Base-by-base conservation (phyloP, 2,113 vertebrate genomes). In the Abramis brama region DNA sequence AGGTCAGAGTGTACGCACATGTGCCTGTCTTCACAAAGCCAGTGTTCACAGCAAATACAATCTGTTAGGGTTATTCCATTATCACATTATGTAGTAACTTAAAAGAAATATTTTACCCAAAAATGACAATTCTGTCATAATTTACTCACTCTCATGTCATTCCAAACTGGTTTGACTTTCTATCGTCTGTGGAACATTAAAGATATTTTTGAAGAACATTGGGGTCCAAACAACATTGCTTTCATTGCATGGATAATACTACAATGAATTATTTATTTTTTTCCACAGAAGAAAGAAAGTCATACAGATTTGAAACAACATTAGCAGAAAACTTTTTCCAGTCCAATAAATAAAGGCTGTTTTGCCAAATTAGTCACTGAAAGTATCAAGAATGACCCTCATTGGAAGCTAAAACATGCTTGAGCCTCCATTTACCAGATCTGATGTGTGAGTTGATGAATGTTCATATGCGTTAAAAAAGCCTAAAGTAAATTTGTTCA, bases 1-100 rank as follows among this genome's bases (percentile, higher is more conserved):
- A 70, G 78, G 66, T 78, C 83, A 81, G 45, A 68, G 83, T 86
- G 52, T 64, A 17, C 3, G 36, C 30, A 80, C 25, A 47, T 60
- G 47, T 47, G 23, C 60, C 27, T 0, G 23, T 30, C 77, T 79
- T 39, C 77, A 71, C 25, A 79, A 45, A 68, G 25, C 17, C 3
- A 9, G 15, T 45, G 33, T 13, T 59, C 33, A 39, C 23, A 39
- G 77, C 21, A 10, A 47, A 64, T 64, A 64, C n/a, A 80, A 27
- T 21, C 57, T 6, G 57, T 60, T 79, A 0, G 36, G 33, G 57
- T 62, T 62, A 45, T 43, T 79, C 36, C 57, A 45, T 25, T 79
- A 62, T 27, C 78, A 79, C 33, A 39, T 62, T 43, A 79, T 36
- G 27, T 36, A 59, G 52, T 39, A 23, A 59, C 59, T 39, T 62